These are phyloP conservation scores for Acronicta alni DNA, from an alignment of 2,888 invertebrate species.

Conservation along the genomic window DNA sequence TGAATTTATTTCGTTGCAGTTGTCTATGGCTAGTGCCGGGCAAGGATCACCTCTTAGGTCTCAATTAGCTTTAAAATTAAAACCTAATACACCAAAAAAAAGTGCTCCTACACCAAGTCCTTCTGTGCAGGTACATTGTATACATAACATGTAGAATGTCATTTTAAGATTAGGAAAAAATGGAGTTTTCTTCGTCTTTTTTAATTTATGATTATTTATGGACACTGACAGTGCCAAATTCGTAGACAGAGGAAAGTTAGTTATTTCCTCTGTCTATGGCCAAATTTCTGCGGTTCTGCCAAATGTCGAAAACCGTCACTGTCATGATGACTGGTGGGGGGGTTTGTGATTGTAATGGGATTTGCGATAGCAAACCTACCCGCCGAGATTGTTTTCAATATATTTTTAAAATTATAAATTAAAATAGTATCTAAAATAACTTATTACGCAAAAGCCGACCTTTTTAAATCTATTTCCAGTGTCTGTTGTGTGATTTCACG, in stretches of 20 bases:
- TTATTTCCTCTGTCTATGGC: too few relatives aligned
- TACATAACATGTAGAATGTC: too few relatives aligned
- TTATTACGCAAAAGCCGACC: not conserved
- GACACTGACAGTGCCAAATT: too few relatives aligned
- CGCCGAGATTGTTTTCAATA: constrained; percentile 38
- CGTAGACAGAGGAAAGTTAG: too few relatives aligned
- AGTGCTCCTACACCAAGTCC: constrained; percentile 81
- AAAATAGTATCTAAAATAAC: constrained; percentile 9
- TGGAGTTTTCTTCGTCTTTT: too few relatives aligned
- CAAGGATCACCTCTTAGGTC: constrained; percentile 93
- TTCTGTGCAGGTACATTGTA: constrained; percentile 86
- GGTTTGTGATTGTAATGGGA: too few relatives aligned
- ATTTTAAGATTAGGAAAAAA: too few relatives aligned
- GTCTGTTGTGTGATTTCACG: constrained; percentile 93
- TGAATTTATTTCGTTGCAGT: constrained; percentile 67
- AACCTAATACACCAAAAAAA: constrained; percentile 89
- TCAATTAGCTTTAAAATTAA: constrained; percentile 91
- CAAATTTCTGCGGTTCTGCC: too few relatives aligned
- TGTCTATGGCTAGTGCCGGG: constrained; percentile 89
- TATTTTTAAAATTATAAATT: constrained; percentile 28
- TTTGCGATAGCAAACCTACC: constrained; percentile 24
- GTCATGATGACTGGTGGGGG: too few relatives aligned
- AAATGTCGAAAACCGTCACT: too few relatives aligned
- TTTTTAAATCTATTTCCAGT: constrained; percentile 80
- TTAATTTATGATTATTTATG: too few relatives aligned